Base-by-base conservation (phyloP, 1,140 invertebrate species). In the Whitmania pigra region DNA sequence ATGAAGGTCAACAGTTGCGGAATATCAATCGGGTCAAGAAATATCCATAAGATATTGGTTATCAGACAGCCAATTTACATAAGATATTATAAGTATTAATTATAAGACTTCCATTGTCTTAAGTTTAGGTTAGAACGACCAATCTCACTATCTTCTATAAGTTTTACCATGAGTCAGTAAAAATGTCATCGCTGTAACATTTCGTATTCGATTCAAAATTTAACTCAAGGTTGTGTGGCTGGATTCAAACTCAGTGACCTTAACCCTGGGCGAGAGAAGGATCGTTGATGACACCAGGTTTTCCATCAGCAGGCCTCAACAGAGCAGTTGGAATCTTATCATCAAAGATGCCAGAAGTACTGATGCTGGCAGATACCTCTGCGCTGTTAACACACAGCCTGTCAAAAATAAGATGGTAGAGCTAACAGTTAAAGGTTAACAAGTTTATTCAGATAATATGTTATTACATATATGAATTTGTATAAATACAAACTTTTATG, bases 361-460 rank as follows among this genome's bases (percentile, higher is more conserved):
- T 6, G 80, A 81, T 73, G 69, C 73, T 9, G 80, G 79, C 18
- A 75, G 73, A 54, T 81, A 80, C 71, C 75, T 73, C 67, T 81
- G 80, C 71, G 76, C 78, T 63, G 78, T 81, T 31, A 80, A 80
- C 75, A 80, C 80, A 13, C 71, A 76, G 13, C 80, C 80, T 11
- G 76, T 80, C 67, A 80, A 79, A 74, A 79, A 76, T 17, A 81
- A 81, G 74, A 76, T 75, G 5, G 79, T 82, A 15, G 73, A 77
- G 40, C 75, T 82, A 53, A 74, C 77, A 70, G 80, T 82, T 36
- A 75, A 78, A 77, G 80, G 80, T 49, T 49, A 49, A 49, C 13
- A 49, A 15, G 11, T 0, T 13, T 9, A 63, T 31, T 13, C 57
- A 63, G 22, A 11, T 63, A 2, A 63, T 6, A 63, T n/a, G n/a